These are phyloP conservation scores for Caprella mutica DNA, from an alignment of 2,888 invertebrate genomes.

Conservation along the genomic window DNA sequence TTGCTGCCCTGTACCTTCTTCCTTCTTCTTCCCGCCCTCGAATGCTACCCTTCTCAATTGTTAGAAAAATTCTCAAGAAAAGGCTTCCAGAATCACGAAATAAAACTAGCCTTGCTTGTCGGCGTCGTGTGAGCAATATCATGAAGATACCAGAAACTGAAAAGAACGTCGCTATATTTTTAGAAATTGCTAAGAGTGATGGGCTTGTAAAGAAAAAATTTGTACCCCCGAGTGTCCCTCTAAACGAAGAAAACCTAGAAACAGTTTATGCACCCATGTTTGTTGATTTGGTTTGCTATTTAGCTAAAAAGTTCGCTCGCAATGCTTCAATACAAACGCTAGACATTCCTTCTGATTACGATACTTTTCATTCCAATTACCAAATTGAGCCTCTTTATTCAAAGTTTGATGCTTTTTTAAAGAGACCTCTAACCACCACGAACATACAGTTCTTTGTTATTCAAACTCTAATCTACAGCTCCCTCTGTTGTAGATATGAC, in stretches of 20 bases:
- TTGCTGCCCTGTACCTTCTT: conserved; percentile 42
- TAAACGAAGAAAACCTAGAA: conserved; percentile 18
- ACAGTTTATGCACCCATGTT: conserved; percentile 26
- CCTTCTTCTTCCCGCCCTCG: conserved; percentile 22
- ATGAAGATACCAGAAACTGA: conserved; percentile 49
- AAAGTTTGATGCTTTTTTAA: no score
- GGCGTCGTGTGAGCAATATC: conserved; percentile 52
- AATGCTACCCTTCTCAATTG: conserved; percentile 35
- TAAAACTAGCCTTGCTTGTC: conserved; percentile 58
- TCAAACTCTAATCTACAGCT: conserved; percentile 46
- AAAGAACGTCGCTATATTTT: conserved; percentile 50
- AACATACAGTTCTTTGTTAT: conserved; percentile 14
- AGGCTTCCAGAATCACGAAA: conserved; percentile 45
- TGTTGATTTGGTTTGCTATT: conserved; percentile 17
- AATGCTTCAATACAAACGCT: conserved; percentile 19
- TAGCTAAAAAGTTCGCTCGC: conserved; percentile 23
- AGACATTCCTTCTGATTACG: conserved; percentile 36
- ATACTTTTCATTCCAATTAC: conserved; percentile 36
- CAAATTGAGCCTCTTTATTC: conserved; percentile 37
- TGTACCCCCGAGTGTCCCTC: conserved; percentile 18
- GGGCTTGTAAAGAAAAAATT: conserved; percentile 41
- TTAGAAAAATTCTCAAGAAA: conserved; percentile 39
- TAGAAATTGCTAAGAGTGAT: conserved; percentile 52
- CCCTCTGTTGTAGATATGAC: conserved; percentile 51
- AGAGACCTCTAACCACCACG: no score